phyloP scores from a whole-genome alignment of 2,797 vertebrate species.

The Brachymystax lenok region DNA sequence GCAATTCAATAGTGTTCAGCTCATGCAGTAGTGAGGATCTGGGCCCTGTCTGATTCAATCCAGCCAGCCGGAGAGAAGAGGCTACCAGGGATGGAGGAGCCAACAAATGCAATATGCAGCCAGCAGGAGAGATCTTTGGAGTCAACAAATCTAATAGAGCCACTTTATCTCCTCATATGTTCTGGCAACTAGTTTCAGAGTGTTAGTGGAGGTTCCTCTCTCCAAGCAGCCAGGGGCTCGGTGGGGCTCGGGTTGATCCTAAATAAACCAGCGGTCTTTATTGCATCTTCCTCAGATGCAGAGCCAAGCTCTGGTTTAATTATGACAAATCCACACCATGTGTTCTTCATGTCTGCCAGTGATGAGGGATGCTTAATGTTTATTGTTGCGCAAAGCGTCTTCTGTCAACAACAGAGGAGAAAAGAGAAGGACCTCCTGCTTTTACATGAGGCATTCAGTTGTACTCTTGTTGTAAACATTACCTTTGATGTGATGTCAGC shows the following conservation, averaged over 20 bases:
- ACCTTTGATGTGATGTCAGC: neutral
- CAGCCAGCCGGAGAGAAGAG: constrained; percentile 67
- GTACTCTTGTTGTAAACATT: neutral
- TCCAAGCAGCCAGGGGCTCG: constrained; percentile 13
- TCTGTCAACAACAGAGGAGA: constrained; percentile 21
- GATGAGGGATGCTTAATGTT: constrained; percentile 63
- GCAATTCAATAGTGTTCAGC: constrained; percentile 82
- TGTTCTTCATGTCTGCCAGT: constrained; percentile 70
- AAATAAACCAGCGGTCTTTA: constrained; percentile 76
- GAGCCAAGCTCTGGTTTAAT: constrained; percentile 77
- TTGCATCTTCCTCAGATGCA: constrained; percentile 70
- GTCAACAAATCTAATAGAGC: constrained; percentile 82
- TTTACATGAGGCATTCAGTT: constrained; percentile 12
- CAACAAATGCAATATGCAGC: constrained; percentile 80
- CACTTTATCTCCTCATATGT: constrained; percentile 81
- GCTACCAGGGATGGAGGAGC: constrained; percentile 72
- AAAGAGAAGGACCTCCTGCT: neutral
- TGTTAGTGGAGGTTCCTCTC: constrained; percentile 57
- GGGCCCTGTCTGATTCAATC: constrained; percentile 83
- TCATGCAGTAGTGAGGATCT: constrained; percentile 77
- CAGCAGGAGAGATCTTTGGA: constrained; percentile 76
- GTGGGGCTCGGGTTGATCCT: constrained; percentile 71
- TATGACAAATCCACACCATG: constrained; percentile 76
- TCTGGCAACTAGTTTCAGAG: constrained; percentile 76
- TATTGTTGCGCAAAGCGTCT: constrained; percentile 59